Conservation (phyloP, 2,888 invertebrate genomes). For the Halictus ligatus region DNA sequence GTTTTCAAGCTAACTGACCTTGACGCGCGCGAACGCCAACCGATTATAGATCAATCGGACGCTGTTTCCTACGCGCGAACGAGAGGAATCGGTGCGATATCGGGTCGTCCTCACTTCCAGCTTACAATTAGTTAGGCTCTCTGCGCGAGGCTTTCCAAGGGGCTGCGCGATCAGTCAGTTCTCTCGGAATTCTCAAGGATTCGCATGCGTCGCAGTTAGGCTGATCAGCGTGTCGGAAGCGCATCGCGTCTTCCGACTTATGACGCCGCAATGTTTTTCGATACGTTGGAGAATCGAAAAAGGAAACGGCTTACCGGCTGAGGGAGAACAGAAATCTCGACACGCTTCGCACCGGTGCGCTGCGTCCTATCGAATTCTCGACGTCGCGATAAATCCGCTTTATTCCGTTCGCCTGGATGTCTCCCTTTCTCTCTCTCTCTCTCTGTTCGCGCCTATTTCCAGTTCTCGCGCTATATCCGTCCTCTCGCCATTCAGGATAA, state of each 20-base stretch:
- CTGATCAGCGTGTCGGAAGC: background rate
- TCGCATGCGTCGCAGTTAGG: background rate
- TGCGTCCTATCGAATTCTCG: slow-evolving; percentile 37
- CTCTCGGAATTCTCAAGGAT: background rate
- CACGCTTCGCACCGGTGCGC: background rate
- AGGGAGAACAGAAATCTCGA: background rate
- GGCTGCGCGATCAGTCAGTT: no score
- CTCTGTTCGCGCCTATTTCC: slow-evolving; percentile 65
- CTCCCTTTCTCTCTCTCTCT: background rate
- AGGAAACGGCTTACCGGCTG: background rate
- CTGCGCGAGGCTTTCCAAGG: background rate
- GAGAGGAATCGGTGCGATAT: background rate
- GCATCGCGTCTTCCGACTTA: background rate
- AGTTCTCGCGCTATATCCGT: slow-evolving; percentile 72
- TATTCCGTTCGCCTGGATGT: slow-evolving; percentile 29
- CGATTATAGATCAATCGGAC: slow-evolving; percentile 50
- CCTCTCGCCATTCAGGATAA: slow-evolving; percentile 71
- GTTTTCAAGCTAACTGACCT: slow-evolving; percentile 57
- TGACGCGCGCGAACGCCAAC: slow-evolving; percentile 53
- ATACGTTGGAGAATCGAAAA: background rate
- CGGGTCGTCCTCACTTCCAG: background rate
- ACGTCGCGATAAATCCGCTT: slow-evolving; percentile 60
- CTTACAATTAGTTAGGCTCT: background rate
- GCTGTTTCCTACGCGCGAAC: background rate
- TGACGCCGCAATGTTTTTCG: background rate